Evolutionary conservation across 2,113 vertebrate species (phyloP), one percentile per base, ranked within the genome.

Genomic region (Dascyllus trimaculatus): DNA sequence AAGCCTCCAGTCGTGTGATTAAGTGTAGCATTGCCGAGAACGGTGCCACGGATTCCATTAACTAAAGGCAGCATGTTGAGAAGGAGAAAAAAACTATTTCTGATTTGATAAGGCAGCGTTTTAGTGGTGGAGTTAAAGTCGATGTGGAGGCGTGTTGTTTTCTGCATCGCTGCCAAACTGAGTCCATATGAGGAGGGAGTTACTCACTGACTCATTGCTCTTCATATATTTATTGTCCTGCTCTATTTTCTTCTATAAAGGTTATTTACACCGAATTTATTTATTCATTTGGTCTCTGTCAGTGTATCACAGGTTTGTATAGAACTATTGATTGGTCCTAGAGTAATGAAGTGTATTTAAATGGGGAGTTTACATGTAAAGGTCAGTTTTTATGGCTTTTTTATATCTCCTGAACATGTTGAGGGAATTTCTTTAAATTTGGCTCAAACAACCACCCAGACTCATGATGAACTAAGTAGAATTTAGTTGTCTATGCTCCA

Each of bases 91-190:
- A 4, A 35, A 29, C 2, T 7, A 2, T 26, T 75, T 56, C 32
- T 68, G 32, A 52, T 65, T 35, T 66, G 49, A 40, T 49, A 14
- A 53, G 1, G 25, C 32, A 29, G 61, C 4, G 22, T 75, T 83
- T 53, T 48, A 68, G 24, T 19, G 48, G 24, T 19, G 48, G 29
- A 18, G 65, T 3, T 71, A 53, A 49, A 60, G 52, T 57, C 40
- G 22, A 60, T 68, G 75, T 54, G 70, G 64, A 58, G 67, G 67
- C 1, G 66, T 40, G 19, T 22, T 40, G 62, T 32, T 69, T 26
- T 7, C n/a, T n/a, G n/a, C n/a, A n/a, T n/a, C n/a, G n/a, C 22
- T 83, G 70, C 59, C 80, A 80, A 79, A 60, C 46, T 57, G 26
- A 29, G 5, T 3, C 58, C 32, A 1, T 21, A n/a, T 11, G 9